Conservation (phyloP, 2,888 invertebrate species). For the Melinaea marsaeus region DNA sequence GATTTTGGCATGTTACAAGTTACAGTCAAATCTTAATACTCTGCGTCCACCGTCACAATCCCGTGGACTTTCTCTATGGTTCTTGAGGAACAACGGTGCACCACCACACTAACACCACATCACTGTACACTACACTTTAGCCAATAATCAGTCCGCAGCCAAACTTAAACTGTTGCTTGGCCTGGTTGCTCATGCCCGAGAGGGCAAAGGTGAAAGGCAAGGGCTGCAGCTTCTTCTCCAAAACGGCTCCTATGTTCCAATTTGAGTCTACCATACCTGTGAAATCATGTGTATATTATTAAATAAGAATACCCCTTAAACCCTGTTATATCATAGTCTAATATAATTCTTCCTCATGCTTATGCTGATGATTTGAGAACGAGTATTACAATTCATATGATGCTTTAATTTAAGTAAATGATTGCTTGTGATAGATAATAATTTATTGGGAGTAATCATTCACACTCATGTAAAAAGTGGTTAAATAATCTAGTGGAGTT, state of each 20-base stretch:
- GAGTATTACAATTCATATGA: no score
- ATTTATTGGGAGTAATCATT: no score
- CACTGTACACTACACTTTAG: constrained; percentile 57
- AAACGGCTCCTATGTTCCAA: constrained; percentile 94
- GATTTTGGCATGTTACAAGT: not conserved
- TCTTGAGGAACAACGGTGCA: constrained; percentile 11
- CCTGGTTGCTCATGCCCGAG: constrained; percentile 95
- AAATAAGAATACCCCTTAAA: not conserved
- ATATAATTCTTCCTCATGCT: not conserved
- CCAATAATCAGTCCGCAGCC: constrained; percentile 97
- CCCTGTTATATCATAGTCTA: not conserved
- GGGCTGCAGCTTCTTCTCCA: constrained; percentile 96
- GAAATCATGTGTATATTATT: constrained; percentile 18
- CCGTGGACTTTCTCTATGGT: constrained; percentile 4
- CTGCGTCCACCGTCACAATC: not conserved
- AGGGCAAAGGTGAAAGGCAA: constrained; percentile 95
- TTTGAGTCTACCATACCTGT: constrained; percentile 94
- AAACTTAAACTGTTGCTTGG: constrained; percentile 93
- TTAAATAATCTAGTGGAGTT: no score
- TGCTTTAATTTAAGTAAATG: no score
- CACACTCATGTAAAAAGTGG: no score
- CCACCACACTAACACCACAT: constrained; percentile 22
- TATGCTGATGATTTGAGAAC: no score
- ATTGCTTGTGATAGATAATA: no score
- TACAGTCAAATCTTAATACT: not conserved